Evolutionary conservation across 1,140 invertebrate species (phyloP).

Genomic region (Zaprionus ghesquierei): DNA sequence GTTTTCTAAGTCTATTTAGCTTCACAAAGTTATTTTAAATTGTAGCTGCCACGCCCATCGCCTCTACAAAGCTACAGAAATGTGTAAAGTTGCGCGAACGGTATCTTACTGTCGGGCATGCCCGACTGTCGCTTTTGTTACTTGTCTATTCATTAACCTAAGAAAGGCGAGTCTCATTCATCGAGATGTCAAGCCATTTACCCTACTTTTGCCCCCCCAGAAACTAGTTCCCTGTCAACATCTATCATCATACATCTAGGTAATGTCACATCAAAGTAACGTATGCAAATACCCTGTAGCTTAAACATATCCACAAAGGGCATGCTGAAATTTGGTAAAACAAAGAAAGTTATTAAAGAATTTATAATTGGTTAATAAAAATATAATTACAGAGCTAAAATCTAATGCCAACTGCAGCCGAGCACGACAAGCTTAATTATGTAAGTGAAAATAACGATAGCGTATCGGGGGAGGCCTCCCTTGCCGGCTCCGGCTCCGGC

Average conservation of each 20-base stretch:
- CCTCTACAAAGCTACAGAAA: too few species aligned
- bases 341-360: too few species aligned
- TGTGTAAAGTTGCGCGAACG: too few species aligned
- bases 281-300: background rate
- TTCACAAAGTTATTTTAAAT: too few species aligned
- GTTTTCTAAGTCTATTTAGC: too few species aligned
- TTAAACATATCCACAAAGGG: background rate
- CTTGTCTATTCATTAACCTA: too few species aligned
- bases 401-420: background rate
- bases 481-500: background rate
- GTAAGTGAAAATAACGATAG: constrained; percentile 58
- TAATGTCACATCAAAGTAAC: background rate
- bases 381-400: too few species aligned
- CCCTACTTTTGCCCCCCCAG: too few species aligned
- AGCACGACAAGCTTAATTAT: constrained; percentile 58
- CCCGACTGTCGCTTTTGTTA: too few species aligned
- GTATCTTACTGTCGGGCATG: too few species aligned
- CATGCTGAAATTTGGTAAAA: background rate
- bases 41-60: too few species aligned
- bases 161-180: background rate
- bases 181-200: background rate
- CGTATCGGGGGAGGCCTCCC: background rate
- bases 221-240: background rate
- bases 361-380: too few species aligned
- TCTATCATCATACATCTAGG: background rate